Percentiles rank a stretch among this genome's conserved stretches.
phyloP scores from a whole-genome alignment of 2,797 vertebrate species.

The Coluber constrictor region DNA sequence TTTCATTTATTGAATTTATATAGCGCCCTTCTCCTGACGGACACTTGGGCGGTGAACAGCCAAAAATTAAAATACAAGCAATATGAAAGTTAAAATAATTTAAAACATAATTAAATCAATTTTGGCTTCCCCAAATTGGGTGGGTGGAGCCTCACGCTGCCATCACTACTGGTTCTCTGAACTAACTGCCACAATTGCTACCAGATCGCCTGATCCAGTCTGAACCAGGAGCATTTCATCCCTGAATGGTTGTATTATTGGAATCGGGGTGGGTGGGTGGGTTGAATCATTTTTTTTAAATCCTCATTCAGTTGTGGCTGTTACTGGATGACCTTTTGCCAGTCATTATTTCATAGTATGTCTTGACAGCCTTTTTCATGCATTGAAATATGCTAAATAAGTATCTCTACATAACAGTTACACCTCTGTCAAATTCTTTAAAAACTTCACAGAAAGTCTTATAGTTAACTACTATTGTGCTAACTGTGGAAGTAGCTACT shows the following conservation, averaged over 20 bases:
- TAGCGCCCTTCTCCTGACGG: too few relatives aligned
- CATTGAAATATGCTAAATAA: neutral
- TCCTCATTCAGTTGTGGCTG: neutral
- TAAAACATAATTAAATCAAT: too few relatives aligned
- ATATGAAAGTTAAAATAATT: too few relatives aligned
- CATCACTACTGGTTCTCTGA: too few relatives aligned
- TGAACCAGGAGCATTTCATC: too few relatives aligned
- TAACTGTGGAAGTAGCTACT: neutral
- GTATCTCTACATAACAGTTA: neutral
- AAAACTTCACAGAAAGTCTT: neutral
- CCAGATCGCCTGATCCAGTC: too few relatives aligned
- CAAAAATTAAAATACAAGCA: too few relatives aligned
- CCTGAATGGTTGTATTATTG: neutral
- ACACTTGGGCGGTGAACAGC: too few relatives aligned
- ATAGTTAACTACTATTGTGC: neutral
- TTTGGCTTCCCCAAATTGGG: too few relatives aligned
- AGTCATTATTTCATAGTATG: neutral
- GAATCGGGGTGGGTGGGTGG: neutral
- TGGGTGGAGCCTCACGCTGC: accelerated
- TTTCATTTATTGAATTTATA: too few relatives aligned
- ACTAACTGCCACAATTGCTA: too few relatives aligned
- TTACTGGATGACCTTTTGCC: neutral
- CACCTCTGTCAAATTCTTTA: neutral
- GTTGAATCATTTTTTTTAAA: neutral
- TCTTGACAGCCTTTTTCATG: neutral